Evolutionary conservation across 2,888 invertebrate genomes (phyloP), one percentile per base, ranked within the genome.

Genomic region (Nomada hirtipes): DNA sequence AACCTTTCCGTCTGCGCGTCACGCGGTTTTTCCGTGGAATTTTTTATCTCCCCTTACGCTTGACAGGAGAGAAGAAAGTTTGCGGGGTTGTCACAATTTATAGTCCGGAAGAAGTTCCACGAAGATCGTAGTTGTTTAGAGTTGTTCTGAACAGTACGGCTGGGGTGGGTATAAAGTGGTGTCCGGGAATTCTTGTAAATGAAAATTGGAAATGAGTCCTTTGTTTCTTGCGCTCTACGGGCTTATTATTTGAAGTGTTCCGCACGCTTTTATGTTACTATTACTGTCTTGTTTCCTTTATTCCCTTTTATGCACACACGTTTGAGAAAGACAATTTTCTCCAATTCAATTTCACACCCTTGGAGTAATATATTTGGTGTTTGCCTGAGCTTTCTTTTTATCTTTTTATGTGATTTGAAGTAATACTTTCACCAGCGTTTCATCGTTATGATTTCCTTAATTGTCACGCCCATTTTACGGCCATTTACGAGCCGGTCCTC

Each of bases 61-160:
- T 11, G 42, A 71, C n/a, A 42, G 18, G 36, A 36, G 18, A 26
- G 42, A 50, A 13, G 36, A 42, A 75, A 68, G n/a, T 36, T 11
- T 23, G 59, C 29, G 42, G 42, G 20, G 55, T 20, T 36, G 36
- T 52, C 44, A 23, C 36, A 20, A 73, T 73, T 64, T 15, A 29
- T 64, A 11, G 15, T 15, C 4, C 9, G 2, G 13, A 4, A 57
- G 42, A 68, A 55, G 67, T 42, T 68, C 36, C 42, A 11, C 60
- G 29, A 10, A 23, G 53, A 55, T 15, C 23, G 18, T 0, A 29
- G 57, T 18, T 55, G 18, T 26, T 69, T 69, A 20, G 26, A 7
- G n/a, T 20, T 23, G 11, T 42, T 23, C 18, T 15, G 57, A 57
- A 69, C 23, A 42, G 18, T 42, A 11, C 18, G 44, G 11, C 10